Percentiles rank a stretch among this genome's conserved stretches.
Conservation (phyloP, 2,797 vertebrate species). For the Philypnodon macrostomus region DNA sequence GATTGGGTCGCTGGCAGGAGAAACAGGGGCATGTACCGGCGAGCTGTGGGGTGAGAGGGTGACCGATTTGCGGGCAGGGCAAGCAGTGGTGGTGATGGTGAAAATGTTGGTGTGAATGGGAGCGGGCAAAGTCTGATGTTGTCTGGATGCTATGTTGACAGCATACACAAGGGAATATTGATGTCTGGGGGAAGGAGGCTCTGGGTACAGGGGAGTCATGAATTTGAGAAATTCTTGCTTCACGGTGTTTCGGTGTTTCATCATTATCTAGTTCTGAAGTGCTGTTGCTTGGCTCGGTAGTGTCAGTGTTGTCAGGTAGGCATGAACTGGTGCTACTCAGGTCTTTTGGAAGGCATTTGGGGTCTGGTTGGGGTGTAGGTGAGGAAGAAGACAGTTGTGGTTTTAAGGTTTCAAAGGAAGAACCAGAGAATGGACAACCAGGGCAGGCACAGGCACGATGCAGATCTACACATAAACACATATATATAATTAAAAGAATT, state of each 20-base stretch:
- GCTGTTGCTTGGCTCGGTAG: constrained; percentile 38
- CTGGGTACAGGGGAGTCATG: constrained; percentile 31
- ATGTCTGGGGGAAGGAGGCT: constrained; percentile 46
- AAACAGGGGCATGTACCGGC: constrained; percentile 62
- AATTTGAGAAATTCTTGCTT: constrained; percentile 37
- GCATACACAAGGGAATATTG: constrained; percentile 74
- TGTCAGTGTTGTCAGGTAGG: constrained; percentile 40
- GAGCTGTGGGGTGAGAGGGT: constrained; percentile 48
- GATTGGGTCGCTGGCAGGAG: constrained; percentile 59
- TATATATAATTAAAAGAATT: neutral
- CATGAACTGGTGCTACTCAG: constrained; percentile 40
- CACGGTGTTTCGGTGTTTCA: constrained; percentile 37
- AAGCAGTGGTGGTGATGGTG: constrained; percentile 77
- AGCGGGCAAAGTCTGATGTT: constrained; percentile 55
- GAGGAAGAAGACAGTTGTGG: constrained; percentile 35
- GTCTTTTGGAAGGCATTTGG: constrained; percentile 54
- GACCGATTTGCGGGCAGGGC: constrained; percentile 60
- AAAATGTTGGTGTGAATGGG: constrained; percentile 68
- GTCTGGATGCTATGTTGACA: constrained; percentile 65
- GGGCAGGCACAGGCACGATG: constrained; percentile 71
- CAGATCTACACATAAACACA: constrained; percentile 41
- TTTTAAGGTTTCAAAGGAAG: constrained; percentile 57
- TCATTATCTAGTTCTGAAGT: constrained; percentile 12
- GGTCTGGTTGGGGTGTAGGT: constrained; percentile 8
- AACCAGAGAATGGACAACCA: constrained; percentile 69